Base-by-base conservation (phyloP, 2,888 invertebrate species). In the Oxycera nigricornis region DNA sequence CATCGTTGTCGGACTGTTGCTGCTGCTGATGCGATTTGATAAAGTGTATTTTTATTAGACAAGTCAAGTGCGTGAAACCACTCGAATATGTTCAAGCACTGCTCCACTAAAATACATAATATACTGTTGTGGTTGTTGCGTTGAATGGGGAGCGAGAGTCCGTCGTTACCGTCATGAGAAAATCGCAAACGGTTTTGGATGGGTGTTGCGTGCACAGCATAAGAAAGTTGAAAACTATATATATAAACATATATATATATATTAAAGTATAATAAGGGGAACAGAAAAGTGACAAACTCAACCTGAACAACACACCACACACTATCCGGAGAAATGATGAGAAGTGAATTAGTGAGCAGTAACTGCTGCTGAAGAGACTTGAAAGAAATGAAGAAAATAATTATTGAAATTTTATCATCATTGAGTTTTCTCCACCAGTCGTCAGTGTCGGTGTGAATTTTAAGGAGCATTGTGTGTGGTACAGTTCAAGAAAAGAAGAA, bases 391-490 rank as follows among this genome's bases (percentile, higher is more conserved):
- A 11, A 3, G 46, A 46, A 46, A 46, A 46, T 46, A 46, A 46
- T 46, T 46, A 46, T 46, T 46, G 46, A 46, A 46, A 46, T n/a
- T 46, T 46, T 46, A 17, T 46, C 46, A n/a, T 46, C 46, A 46
- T 17, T 7, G 14, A 3, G 46, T 46, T 46, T 46, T 17, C 46
- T 46, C 46, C 46, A 46, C 17, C n/a, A n/a, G n/a, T n/a, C n/a
- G n/a, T 46, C 46, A 46, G 46, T 46, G 14, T 46, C 46, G 46
- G 46, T 46, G 46, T 46, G 46, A 46, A 46, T 46, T 46, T 46
- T 46, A 46, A 46, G 46, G 46, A 46, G 17, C 17, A 46, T 17
- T 46, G 46, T 7, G 46, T 46, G 11, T n/a, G 46, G n/a, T n/a
- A n/a, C 46, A 17, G 4, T 46, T 46, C 46, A 46, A 46, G 46